Evolutionary conservation across 1,140 invertebrate species (phyloP).

Genomic region (Acromyrmex charruanus): DNA sequence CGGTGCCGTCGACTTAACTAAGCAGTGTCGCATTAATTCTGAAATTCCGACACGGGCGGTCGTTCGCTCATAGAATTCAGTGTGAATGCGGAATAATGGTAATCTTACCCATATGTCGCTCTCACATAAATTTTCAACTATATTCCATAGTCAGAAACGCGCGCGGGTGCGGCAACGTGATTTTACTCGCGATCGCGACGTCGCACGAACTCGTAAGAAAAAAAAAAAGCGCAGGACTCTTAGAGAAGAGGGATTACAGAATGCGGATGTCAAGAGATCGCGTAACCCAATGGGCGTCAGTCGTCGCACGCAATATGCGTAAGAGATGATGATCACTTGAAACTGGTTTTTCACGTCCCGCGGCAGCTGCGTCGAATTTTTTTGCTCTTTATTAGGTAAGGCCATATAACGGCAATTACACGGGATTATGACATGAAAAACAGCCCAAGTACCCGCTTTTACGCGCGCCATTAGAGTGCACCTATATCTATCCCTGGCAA

Average conservation of each 20-base stretch:
- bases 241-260: constrained; percentile 36
- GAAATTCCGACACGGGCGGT: constrained; percentile 60
- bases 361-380: constrained; percentile 57
- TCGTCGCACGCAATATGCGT: constrained; percentile 65
- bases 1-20: constrained; percentile 54
- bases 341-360: constrained; percentile 68
- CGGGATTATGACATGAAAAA: constrained; percentile 69
- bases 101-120: constrained; percentile 65
- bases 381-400: constrained; percentile 78
- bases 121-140: constrained; percentile 48
- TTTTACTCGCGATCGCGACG: not conserved
- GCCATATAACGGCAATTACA: constrained; percentile 79
- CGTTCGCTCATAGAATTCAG: constrained; percentile 40
- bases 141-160: constrained; percentile 26
- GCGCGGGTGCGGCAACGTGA: constrained; percentile 21
- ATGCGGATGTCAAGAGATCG: constrained; percentile 48
- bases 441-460: constrained; percentile 41
- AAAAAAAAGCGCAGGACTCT: not conserved
- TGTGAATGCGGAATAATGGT: constrained; percentile 53
- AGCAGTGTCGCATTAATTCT: constrained; percentile 66
- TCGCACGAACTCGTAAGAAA: not conserved
- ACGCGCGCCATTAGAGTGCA: constrained; percentile 50
- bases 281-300: constrained; percentile 49
- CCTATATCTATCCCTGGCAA: constrained; percentile 23
- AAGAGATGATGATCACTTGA: constrained; percentile 49